Evolutionary conservation across 2,888 invertebrate genomes (phyloP).

Genomic region (Andrena dorsata): DNA sequence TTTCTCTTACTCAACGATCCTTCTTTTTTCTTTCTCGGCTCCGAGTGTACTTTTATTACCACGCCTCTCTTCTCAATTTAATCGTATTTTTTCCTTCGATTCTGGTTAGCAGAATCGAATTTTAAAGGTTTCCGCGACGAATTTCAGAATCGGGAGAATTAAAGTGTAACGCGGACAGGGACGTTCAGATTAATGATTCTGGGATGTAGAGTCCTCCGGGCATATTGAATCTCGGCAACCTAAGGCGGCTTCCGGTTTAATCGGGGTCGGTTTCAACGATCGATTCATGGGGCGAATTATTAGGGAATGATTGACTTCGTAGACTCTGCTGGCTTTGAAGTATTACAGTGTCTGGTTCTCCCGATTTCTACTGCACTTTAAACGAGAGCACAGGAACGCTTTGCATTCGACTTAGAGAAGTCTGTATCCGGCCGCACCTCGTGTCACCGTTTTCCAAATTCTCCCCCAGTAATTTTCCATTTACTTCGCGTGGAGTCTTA

Average conservation of each 20-base stretch:
- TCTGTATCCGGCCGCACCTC: too few relatives aligned
- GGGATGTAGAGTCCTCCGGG: constrained; percentile 7
- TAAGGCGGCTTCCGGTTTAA: constrained; percentile 13
- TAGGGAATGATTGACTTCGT: neutral
- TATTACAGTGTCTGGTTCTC: neutral
- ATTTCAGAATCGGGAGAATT: neutral
- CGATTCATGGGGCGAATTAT: neutral
- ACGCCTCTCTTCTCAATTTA: too few relatives aligned
- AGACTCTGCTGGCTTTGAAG: neutral
- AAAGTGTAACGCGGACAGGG: neutral
- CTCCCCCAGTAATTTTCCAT: too few relatives aligned
- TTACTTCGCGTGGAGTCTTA: neutral
- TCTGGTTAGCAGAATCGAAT: constrained; percentile 57
- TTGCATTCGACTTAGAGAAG: neutral
- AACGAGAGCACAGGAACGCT: neutral
- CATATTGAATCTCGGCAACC: constrained; percentile 17
- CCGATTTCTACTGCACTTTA: too few relatives aligned
- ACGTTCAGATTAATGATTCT: constrained; percentile 29
- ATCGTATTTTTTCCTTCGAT: constrained; percentile 3
- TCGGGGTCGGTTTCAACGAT: neutral
- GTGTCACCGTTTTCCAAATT: too few relatives aligned
- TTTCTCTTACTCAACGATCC: too few relatives aligned
- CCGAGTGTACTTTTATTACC: too few relatives aligned
- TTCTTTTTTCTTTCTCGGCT: too few relatives aligned
- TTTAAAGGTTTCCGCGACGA: constrained; percentile 51